Evolutionary conservation across 2,113 vertebrate species (phyloP).

Genomic region (Corapipo altera): DNA sequence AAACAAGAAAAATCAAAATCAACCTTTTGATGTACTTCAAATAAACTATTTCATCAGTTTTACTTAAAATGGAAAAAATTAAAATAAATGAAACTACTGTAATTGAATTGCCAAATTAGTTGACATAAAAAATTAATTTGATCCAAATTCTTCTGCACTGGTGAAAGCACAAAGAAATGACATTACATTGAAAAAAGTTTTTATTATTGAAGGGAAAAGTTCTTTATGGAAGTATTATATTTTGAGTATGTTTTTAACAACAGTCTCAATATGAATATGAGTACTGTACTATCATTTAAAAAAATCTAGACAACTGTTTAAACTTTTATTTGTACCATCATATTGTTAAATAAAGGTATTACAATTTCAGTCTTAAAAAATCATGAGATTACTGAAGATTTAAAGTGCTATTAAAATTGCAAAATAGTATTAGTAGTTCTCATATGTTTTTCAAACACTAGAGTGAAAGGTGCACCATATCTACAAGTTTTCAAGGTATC

Average conservation of each 20-base stretch:
- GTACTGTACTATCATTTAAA: not conserved
- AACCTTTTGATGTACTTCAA: not conserved
- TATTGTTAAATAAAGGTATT: not conserved
- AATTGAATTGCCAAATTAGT: not conserved
- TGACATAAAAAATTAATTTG: not conserved
- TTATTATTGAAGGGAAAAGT: not conserved
- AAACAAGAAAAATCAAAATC: constrained; percentile 9
- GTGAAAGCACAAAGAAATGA: not conserved
- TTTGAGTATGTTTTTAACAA: not conserved
- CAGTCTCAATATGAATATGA: not conserved
- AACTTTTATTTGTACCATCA: not conserved
- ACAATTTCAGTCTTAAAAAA: not conserved
- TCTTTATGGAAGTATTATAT: not conserved
- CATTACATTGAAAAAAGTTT: not conserved
- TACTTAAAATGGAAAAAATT: not conserved
- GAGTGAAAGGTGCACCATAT: not conserved
- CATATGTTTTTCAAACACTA: not conserved
- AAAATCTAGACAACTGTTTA: not conserved
- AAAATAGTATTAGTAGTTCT: not conserved
- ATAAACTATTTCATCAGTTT: not conserved
- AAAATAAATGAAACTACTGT: not conserved
- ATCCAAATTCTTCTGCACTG: not conserved
- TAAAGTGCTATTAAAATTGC: not conserved
- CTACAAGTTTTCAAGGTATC: not conserved
- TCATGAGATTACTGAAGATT: not conserved